Evolutionary conservation across 2,797 vertebrate genomes (phyloP).

Genomic region (Eleutherodactylus coqui): DNA sequence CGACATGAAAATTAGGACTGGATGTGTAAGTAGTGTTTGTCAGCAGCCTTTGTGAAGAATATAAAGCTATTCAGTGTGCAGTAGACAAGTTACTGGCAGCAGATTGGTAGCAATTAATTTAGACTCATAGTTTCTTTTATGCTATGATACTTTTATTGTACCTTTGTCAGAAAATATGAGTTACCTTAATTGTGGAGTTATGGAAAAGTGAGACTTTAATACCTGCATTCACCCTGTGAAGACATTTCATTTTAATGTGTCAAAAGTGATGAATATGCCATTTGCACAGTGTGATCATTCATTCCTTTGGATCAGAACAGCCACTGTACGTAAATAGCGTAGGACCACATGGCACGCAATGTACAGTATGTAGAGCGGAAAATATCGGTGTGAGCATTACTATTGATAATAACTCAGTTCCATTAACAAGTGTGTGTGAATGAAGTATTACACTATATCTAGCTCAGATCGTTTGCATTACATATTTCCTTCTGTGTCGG

Average conservation of each 20-base stretch:
- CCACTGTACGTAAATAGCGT: no score
- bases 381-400: no score
- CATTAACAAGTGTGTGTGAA: no score
- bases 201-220: not conserved
- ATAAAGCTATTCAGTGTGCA: not conserved
- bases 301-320: no score
- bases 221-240: not conserved
- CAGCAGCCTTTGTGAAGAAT: not conserved
- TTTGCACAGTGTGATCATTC: no score
- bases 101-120: not conserved
- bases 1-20: conserved; percentile 11
- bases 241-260: not conserved
- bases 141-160: not conserved
- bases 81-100: conserved; percentile 9
- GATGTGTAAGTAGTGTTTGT: conserved; percentile 19
- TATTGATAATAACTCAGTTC: no score
- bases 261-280: no score
- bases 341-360: no score
- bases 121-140: not conserved
- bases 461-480: no score
- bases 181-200: not conserved
- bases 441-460: no score
- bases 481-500: no score
- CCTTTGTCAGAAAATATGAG: not conserved
- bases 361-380: no score